Percentiles rank a stretch among this genome's conserved stretches.
Conservation (phyloP, 2,888 invertebrate species). For the Diaperis boleti region DNA sequence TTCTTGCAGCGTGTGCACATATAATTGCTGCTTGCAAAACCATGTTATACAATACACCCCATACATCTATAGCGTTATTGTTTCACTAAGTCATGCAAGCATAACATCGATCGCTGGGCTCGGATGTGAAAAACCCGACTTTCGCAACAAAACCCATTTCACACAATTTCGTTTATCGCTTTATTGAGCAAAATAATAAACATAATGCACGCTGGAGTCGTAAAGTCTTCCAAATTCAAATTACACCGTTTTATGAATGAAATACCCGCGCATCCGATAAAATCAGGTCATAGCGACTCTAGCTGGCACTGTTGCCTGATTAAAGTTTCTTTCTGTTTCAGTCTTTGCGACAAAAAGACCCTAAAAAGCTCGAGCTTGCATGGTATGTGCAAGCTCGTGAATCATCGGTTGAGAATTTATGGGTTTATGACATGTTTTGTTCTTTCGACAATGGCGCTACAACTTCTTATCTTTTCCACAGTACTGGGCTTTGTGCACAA, state of each 20-base stretch:
- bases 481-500: neutral
- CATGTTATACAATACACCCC: slow-evolving; percentile 11
- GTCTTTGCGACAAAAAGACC: neutral
- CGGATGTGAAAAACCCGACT: neutral
- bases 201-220: neutral
- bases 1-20: neutral
- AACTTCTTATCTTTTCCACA: neutral
- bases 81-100: slow-evolving; percentile 4
- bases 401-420: neutral
- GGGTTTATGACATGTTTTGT: neutral
- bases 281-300: too few relatives aligned
- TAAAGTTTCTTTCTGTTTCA: too few relatives aligned
- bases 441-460: neutral
- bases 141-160: slow-evolving; percentile 1
- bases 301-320: neutral
- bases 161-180: neutral
- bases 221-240: neutral
- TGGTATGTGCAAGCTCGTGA: neutral
- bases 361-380: neutral
- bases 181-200: neutral
- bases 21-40: slow-evolving; percentile 13
- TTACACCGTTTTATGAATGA: too few relatives aligned
- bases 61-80: neutral
- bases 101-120: slow-evolving; percentile 1
- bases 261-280: too few relatives aligned